These are phyloP conservation scores for Polydrusus tereticollis DNA, from an alignment of 2,888 invertebrate genomes.

Conservation along the genomic window DNA sequence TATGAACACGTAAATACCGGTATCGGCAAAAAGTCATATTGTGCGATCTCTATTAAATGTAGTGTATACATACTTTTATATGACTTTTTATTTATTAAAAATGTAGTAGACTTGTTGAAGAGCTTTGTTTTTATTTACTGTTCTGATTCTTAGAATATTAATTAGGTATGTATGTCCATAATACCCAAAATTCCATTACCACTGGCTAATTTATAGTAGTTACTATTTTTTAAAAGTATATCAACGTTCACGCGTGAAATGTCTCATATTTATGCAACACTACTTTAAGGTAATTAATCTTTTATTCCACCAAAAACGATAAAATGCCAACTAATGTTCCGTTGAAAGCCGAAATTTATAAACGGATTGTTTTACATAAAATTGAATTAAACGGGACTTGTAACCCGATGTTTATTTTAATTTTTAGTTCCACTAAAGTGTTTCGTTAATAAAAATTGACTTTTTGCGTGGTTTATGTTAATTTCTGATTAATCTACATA, in stretches of 20 bases:
- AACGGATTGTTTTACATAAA: conserved; percentile 3
- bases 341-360: background rate
- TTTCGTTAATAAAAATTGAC: background rate
- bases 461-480: conserved; percentile 8
- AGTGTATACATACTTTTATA: too few relatives aligned
- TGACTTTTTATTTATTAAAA: too few relatives aligned
- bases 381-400: background rate
- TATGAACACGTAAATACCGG: too few relatives aligned
- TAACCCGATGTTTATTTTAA: conserved; percentile 4
- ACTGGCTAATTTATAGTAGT: background rate
- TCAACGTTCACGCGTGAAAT: background rate
- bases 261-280: background rate
- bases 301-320: background rate
- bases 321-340: background rate
- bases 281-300: background rate
- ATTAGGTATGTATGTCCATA: too few relatives aligned
- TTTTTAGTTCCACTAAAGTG: background rate
- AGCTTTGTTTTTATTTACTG: too few relatives aligned
- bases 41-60: too few relatives aligned
- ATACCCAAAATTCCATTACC: too few relatives aligned
- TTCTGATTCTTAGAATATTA: too few relatives aligned
- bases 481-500: background rate
- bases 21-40: too few relatives aligned
- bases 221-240: background rate
- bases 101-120: too few relatives aligned